Percentiles rank a stretch among this genome's conserved stretches.
Conservation (phyloP, 1,140 invertebrate genomes). For the Drosophila pachea region DNA sequence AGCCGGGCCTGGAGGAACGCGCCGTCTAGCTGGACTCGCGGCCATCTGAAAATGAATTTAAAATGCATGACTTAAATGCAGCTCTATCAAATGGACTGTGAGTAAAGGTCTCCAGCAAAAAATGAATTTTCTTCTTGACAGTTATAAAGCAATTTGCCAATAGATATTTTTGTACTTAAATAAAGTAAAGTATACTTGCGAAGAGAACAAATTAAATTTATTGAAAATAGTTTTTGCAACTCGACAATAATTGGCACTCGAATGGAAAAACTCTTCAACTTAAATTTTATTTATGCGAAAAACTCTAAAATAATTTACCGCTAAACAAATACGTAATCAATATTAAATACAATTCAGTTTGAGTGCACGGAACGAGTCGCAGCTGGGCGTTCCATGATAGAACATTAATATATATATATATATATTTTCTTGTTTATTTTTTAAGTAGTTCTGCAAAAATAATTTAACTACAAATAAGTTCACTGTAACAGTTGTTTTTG, state of each 20-base stretch:
- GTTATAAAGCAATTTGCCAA: too few species aligned
- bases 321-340: constrained; percentile 21
- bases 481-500: constrained; percentile 20
- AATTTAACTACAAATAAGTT: constrained; percentile 27
- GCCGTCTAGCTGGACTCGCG: constrained; percentile 28
- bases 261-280: constrained; percentile 9
- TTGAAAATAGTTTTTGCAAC: too few species aligned
- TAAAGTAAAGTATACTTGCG: too few species aligned
- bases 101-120: background rate
- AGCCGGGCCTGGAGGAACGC: constrained; percentile 58
- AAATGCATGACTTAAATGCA: constrained; percentile 1
- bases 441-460: constrained; percentile 45
- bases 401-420: background rate
- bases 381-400: too few species aligned
- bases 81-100: background rate
- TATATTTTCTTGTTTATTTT: constrained; percentile 16
- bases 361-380: too few species aligned
- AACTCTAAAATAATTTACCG: constrained; percentile 27
- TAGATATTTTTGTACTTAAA: too few species aligned
- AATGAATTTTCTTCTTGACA: too few species aligned
- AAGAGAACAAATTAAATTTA: too few species aligned
- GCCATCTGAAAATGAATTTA: constrained; percentile 20
- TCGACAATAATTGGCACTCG: too few species aligned
- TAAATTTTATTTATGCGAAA: constrained; percentile 36
- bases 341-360: constrained; percentile 14